Conservation (phyloP, 2,888 invertebrate genomes). For the Electrophaes corylata region DNA sequence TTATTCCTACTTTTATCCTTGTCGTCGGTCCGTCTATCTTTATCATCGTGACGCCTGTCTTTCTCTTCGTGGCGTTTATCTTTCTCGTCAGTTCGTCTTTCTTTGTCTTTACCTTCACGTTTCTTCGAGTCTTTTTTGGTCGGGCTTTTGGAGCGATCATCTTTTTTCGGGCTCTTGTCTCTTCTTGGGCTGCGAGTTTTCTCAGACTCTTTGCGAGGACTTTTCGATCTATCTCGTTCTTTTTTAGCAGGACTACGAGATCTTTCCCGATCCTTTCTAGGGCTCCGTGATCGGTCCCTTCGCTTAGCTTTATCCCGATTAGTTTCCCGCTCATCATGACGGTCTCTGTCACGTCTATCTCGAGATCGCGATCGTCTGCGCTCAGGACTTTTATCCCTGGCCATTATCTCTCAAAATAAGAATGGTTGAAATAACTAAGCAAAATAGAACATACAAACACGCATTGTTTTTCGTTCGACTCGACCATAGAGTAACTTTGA, state of each 20-base stretch:
- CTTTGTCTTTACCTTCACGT: slow-evolving; percentile 70
- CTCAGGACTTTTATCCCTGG: slow-evolving; percentile 71
- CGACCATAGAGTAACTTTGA: too few relatives aligned
- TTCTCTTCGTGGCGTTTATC: slow-evolving; percentile 55
- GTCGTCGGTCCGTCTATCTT: slow-evolving; percentile 67
- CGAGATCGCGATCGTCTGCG: slow-evolving; percentile 74
- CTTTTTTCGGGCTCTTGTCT: slow-evolving; percentile 43
- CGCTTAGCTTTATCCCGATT: slow-evolving; percentile 73
- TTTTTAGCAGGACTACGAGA: slow-evolving; percentile 66
- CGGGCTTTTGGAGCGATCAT: slow-evolving; percentile 52
- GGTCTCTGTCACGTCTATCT: slow-evolving; percentile 74
- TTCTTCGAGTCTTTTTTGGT: slow-evolving; percentile 68
- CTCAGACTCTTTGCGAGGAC: slow-evolving; percentile 46
- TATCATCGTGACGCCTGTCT: slow-evolving; percentile 42
- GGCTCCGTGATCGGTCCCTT: slow-evolving; percentile 68
- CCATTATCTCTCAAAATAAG: slow-evolving; percentile 52
- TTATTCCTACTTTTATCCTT: slow-evolving; percentile 70
- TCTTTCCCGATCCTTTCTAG: slow-evolving; percentile 64
- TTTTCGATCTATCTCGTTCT: slow-evolving; percentile 58
- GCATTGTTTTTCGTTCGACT: background rate
- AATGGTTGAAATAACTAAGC: background rate
- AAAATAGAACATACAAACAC: background rate
- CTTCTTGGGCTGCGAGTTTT: slow-evolving; percentile 40
- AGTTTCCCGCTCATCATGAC: slow-evolving; percentile 72
- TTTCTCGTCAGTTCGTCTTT: slow-evolving; percentile 52